Base-by-base conservation (phyloP, 2,888 invertebrate species). In the Dromius quadrimaculatus region DNA sequence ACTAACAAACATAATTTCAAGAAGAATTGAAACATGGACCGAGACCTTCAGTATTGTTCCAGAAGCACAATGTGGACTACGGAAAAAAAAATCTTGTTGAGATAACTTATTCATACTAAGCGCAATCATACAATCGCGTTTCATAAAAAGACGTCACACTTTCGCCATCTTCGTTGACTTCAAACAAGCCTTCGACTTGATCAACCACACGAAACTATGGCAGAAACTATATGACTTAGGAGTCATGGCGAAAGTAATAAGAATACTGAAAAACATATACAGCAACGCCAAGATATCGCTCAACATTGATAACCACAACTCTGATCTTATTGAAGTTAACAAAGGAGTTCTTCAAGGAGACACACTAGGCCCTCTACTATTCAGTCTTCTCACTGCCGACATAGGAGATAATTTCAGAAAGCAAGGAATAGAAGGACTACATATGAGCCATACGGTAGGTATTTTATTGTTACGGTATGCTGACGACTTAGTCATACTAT, bases 131-230 rank as follows among this genome's bases (percentile, higher is more conserved):
- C 50, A 65, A 13, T 54, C 54, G 8, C 23, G 28, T 11, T 23
- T 23, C n/a, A 1, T 47, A 32, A 17, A 28, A 8, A 65, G 34
- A 15, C 15, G 34, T n/a, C 17, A n/a, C 9, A 28, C 54, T 9
- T 65, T 23, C 19, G 65, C 34, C 13, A 54, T 54, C 11, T 63
- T 63, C 23, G 43, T 63, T 8, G 63, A 63, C 23, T 63, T 63
- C 22, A 17, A 63, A 45, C 43, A 63, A 20, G 63, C 63, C 3
- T 63, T 63, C 13, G 63, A 63, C 11, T 43, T n/a, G 5, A 20
- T 41, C 6, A 43, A 2, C 2, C 43, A 43, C 8, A 8, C 2
- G 6, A 43, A 17, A 17, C 13, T 43, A 3, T 43, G 43, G 43
- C 2, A 2, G 3, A 43, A 43, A 43, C 8, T 43, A 8, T 19